Conservation (phyloP, 2,113 vertebrate genomes). For the Dolichallabes microphthalmus region DNA sequence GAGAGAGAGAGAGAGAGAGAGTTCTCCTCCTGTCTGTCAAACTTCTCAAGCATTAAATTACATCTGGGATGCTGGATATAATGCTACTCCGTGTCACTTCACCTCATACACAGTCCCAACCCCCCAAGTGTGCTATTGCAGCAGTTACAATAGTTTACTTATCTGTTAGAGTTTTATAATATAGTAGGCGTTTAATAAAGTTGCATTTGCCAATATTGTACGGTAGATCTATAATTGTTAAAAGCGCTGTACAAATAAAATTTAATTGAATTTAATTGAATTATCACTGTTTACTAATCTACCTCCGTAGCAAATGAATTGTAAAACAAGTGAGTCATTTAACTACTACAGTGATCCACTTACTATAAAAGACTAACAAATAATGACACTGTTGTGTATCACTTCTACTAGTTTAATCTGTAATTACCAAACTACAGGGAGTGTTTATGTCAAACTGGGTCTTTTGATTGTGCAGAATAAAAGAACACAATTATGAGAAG, state of each 20-base stretch:
- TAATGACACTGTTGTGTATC: background rate
- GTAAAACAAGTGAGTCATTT: background rate
- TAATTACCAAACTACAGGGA: background rate
- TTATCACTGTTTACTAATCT: background rate
- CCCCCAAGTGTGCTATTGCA: background rate
- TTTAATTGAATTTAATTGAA: no score
- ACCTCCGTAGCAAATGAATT: background rate
- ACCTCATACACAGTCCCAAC: background rate
- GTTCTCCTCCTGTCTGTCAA: background rate
- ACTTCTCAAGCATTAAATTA: constrained; percentile 27
- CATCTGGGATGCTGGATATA: constrained; percentile 15
- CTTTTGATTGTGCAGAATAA: no score
- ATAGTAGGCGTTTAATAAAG: background rate
- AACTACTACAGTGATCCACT: background rate
- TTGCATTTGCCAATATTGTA: background rate
- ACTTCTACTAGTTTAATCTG: background rate
- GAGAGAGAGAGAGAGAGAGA: background rate
- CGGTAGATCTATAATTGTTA: background rate
- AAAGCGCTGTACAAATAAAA: no score
- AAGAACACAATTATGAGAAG: no score
- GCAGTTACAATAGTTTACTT: background rate
- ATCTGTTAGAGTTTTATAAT: background rate
- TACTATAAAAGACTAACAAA: background rate
- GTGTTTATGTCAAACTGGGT: no score
- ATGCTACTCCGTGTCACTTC: background rate